Evolutionary conservation across 1,140 invertebrate species (phyloP).

Genomic region (Eurosta solidaginis): DNA sequence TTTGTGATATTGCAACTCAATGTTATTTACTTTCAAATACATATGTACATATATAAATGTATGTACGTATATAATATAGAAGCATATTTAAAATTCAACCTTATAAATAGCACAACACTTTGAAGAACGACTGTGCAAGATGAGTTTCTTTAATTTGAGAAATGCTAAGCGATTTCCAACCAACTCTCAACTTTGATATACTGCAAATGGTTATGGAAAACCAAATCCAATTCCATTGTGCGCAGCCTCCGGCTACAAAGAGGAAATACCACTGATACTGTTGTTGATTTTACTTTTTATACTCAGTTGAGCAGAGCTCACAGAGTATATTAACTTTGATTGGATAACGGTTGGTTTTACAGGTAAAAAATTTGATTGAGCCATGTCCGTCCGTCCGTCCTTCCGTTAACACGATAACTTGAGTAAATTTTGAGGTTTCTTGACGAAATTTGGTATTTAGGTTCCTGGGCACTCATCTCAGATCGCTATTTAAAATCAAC

Average conservation of each 20-base stretch:
- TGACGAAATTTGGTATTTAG: too few species aligned
- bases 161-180: constrained; percentile 9
- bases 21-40: background rate
- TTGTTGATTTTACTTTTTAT: constrained; percentile 1
- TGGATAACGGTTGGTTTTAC: too few species aligned
- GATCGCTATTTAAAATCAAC: too few species aligned
- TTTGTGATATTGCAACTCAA: background rate
- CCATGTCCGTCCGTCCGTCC: too few species aligned
- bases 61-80: background rate
- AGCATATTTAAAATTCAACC: background rate
- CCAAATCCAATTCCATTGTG: constrained; percentile 22
- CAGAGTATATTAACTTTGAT: too few species aligned
- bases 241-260: background rate
- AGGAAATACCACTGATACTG: background rate
- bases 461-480: too few species aligned
- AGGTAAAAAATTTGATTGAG: too few species aligned
- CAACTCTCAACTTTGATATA: constrained; percentile 6
- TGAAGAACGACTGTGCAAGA: background rate
- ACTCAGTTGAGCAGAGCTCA: too few species aligned
- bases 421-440: too few species aligned
- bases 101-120: background rate
- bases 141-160: background rate
- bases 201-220: constrained; percentile 9
- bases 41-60: background rate
- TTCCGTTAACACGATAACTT: too few species aligned